Percentiles rank a stretch among this genome's conserved stretches.
Evolutionary conservation across 2,113 vertebrate genomes (phyloP).

Genomic region (Turnix velox): DNA sequence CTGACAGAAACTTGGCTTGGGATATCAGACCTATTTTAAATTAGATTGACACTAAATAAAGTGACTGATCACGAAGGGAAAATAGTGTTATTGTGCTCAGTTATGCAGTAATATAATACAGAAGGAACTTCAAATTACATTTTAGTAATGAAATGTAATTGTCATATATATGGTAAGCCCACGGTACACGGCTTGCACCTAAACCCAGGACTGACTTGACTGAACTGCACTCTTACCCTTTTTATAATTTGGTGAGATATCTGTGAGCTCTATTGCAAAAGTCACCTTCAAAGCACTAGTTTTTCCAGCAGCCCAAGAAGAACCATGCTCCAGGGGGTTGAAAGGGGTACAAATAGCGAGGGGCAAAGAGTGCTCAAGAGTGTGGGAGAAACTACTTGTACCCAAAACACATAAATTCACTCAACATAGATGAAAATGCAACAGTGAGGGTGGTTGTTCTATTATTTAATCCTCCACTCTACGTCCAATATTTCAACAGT

Average conservation of each 20-base stretch:
- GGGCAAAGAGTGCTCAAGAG: background rate
- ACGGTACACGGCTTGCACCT: background rate
- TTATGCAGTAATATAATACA: background rate
- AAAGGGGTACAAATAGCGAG: background rate
- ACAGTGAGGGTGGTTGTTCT: no score
- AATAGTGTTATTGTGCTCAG: background rate
- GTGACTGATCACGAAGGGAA: background rate
- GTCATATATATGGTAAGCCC: background rate
- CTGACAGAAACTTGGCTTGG: background rate
- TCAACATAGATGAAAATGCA: background rate
- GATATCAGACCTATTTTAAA: background rate
- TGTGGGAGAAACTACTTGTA: background rate
- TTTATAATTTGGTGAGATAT: background rate
- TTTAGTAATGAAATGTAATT: background rate
- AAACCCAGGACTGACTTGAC: background rate
- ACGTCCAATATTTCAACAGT: background rate
- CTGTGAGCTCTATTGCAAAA: background rate
- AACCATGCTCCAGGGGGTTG: background rate
- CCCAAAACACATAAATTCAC: background rate
- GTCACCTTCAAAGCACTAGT: background rate
- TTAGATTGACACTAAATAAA: background rate
- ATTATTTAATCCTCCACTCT: background rate
- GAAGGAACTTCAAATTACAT: background rate
- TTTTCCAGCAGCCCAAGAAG: background rate
- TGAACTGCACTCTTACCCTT: background rate